Base-by-base conservation (phyloP, 2,888 invertebrate species). In the Osedax fenrisi region DNA sequence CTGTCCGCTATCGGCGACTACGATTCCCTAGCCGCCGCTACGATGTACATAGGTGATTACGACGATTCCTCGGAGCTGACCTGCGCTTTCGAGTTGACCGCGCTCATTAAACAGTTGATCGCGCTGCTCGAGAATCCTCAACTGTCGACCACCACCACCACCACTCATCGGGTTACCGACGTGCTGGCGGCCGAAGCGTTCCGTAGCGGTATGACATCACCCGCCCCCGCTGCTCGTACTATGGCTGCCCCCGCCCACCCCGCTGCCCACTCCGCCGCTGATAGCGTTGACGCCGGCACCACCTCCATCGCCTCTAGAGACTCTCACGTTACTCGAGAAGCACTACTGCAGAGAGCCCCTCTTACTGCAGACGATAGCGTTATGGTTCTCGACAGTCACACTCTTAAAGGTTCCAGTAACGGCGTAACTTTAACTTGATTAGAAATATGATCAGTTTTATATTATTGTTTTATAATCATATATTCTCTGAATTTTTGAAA, bases 31-130 rank as follows among this genome's bases (percentile, higher is more conserved):
- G 76, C 82, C 41, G 76, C 78, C 17, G 83, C 82, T 56, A 81
- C 82, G 17, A 82, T 81, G 73, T 5, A 10, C 41, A 17, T 10
- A 41, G 82, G 82, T 5, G 82, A 82, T 72, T 78, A 78, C 13
- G 79, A 81, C 62, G 75, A 78, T n/a, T 75, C 79, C 1, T 76
- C 77, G 2, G 74, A 78, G 21, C 22, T 25, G 3, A 5, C 78
- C 5, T 76, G 78, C 56, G 82, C 82, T 75, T 80, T 81, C 2
- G 82, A 82, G 68, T 78, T 83, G 71, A 79, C 82, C n/a, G 82
- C 83, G 2, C 78, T 83, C 41, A 77, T 83, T 75, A 81, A 81
- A 74, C 82, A 83, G 76, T 78, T 83, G 71, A 81, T 83, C 26
- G 80, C 80, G 5, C 78, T 83, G 79, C 77, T 83, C 41, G 81